Base-by-base conservation (phyloP, 2,888 invertebrate species). In the Melanostoma scalare region DNA sequence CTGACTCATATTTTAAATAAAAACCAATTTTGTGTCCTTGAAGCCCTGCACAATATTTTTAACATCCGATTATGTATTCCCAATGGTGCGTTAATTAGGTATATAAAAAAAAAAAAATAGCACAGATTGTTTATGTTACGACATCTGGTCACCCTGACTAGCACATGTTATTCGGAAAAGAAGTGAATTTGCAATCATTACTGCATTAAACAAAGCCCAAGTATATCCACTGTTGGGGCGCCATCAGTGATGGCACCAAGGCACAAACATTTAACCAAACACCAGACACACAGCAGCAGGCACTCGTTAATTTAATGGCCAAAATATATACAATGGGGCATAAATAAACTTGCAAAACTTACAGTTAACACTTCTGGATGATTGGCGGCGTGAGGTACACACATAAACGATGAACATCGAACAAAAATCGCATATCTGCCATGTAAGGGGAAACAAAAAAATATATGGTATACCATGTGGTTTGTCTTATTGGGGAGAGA, bases 231-330 rank as follows among this genome's bases (percentile, higher is more conserved):
- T 55, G 61, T 72, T 71, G 60, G 58, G 82, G 82, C 82, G 82
- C 82, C 82, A 78, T 63, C 50, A 55, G 56, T 44, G 61, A 76
- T 81, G 71, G 63, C 74, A 69, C 38, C 71, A 71, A 69, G 35
- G 65, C 46, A 63, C 55, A 48, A 30, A 48, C 38, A 53, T 63
- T 46, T 52, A 42, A 75, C 10, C 65, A 63, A 65, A 42, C 75
- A 74, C 56, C 69, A 44, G 33, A 2, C 31, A 20, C 46, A 3
- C 38, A 48, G 33, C 46, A 56, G 65, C 71, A 71, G 53, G 42
- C 52, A 63, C 69, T 82, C 73, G 78, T 78, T 82, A 82, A 82
- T 77, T 82, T 77, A 78, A 82, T 82, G 58, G 69, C 82, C 77
- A 74, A 10, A 73, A 63, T 73, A 73, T 77, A 63, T 36, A 82